Base-by-base conservation (phyloP, 2,888 invertebrate species). In the Ramazzottius varieornatus region DNA sequence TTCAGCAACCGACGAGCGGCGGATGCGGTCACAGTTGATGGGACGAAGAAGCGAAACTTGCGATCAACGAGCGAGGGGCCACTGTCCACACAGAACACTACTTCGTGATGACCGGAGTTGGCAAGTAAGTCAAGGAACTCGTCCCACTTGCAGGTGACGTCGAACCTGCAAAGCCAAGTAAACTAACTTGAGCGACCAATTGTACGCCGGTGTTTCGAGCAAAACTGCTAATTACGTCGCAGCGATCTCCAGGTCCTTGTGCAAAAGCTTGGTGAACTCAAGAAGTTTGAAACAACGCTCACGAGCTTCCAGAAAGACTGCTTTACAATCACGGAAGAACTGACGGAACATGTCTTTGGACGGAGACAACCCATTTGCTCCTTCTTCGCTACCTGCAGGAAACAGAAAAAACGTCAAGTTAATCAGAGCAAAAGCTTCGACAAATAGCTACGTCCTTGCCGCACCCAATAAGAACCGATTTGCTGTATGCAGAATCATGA, bases 201-300 rank as follows among this genome's bases (percentile, higher is more conserved):
- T n/a, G 72, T 68, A 78, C 77, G 66, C 75, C 73, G 46, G 74
- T 70, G 32, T 72, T 68, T 1, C 72, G 72, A 32, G 69, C 67
- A n/a, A 77, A 70, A 66, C 73, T 71, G 69, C n/a, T n/a, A n/a
- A n/a, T n/a, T 76, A 80, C 68, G 77, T 77, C 32, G 78, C 75
- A 46, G 78, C 77, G 66, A 81, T 74, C 75, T 82, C 83, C 33
- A 84, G 78, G 71, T 84, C 84, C 72, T 82, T 81, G 66, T 82
- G 79, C 46, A 91, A 80, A 67, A 83, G 83, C 75, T 86, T 87
- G 63, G 86, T 85, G 77, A 90, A 86, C 69, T 84, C 83, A 68
- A 89, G 81, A 20, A 86, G 84, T 74, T 86, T 87, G 65, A 86
- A 81, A 66, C 85, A 82, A 70, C 84, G 82, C 73, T 89, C 89